These are phyloP conservation scores for Tragopan temminckii DNA, from an alignment of 2,797 vertebrate genomes.

Conservation along the genomic window DNA sequence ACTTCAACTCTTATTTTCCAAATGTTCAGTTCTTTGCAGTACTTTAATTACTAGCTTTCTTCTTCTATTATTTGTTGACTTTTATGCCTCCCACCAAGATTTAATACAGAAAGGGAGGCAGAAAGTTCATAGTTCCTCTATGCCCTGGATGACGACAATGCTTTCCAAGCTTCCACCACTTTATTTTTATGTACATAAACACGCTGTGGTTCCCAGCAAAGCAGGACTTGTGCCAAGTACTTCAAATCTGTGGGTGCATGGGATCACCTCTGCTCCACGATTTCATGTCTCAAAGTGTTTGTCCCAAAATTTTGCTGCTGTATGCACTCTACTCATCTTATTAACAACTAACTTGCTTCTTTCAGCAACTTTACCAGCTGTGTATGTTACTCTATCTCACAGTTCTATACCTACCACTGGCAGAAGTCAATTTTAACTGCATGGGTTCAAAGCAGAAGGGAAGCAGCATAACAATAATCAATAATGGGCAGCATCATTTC, in stretches of 20 bases:
- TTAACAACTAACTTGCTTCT: background rate
- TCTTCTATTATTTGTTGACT: background rate
- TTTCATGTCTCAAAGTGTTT: background rate
- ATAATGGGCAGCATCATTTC: background rate
- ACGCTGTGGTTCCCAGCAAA: background rate
- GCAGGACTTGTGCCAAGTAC: background rate
- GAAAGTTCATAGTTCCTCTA: background rate
- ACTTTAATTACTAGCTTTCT: background rate
- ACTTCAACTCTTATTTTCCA: background rate
- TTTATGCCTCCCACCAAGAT: background rate
- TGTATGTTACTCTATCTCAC: accelerated
- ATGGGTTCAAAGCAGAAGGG: background rate
- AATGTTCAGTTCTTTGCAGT: background rate
- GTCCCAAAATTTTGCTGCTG: background rate
- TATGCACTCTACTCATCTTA: background rate
- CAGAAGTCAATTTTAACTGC: background rate
- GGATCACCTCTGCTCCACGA: background rate
- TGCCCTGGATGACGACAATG: accelerated
- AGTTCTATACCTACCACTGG: background rate
- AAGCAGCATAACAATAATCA: background rate
- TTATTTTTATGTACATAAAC: background rate
- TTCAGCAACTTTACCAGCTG: background rate
- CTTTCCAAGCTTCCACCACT: background rate
- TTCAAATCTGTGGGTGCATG: background rate
- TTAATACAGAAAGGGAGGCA: background rate